Base-by-base conservation (phyloP, 1,140 invertebrate genomes). In the Drosophila ogumai region DNA sequence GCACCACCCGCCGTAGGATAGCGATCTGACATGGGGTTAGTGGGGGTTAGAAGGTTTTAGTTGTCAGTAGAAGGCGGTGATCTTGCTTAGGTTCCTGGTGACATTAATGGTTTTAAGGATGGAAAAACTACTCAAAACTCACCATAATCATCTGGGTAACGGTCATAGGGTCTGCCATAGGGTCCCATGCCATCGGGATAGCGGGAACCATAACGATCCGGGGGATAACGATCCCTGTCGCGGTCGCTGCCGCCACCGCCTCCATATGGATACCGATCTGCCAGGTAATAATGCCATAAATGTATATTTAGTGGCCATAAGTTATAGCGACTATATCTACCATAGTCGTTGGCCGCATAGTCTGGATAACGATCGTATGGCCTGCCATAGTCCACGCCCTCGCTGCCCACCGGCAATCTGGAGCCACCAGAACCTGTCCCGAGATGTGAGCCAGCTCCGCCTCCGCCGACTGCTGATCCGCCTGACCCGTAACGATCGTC, bases 401-500 rank as follows among this genome's bases (percentile, higher is more conserved):
- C 86, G 15, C 34, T 22, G 32, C 71, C 85, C n/a, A 60, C 34
- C 17, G 86, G 84, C 46, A 90, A 32, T 32, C 84, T 56, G 28
- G 80, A 79, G 54, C 61, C 56, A 40, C 79, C 69, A 17, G 79
- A 64, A 6, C 67, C 69, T 7, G 79, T 71, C 3, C 66, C 72
- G 10, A 66, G 76, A 61, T 69, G 78, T 44, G 65, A 63, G 74
- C 79, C 61, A 52, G 50, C 64, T 65, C 79, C 76, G 31, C 65
- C 64, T 6, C 46, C 47, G 13, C 67, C 79, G 55, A 28, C 47
- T 3, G 65, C 60, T 77, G 66, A 74, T 78, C 87, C 64, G 55
- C 66, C 59, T 77, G 90, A 72, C 82, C 68, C 93, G 47, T 92
- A 94, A 91, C 91, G 93, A 93, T 93, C 94, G 92, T 91, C 92